Evolutionary conservation across 2,888 invertebrate species (phyloP), one percentile per base, ranked within the genome.

Genomic region (Cephalotes varians): DNA sequence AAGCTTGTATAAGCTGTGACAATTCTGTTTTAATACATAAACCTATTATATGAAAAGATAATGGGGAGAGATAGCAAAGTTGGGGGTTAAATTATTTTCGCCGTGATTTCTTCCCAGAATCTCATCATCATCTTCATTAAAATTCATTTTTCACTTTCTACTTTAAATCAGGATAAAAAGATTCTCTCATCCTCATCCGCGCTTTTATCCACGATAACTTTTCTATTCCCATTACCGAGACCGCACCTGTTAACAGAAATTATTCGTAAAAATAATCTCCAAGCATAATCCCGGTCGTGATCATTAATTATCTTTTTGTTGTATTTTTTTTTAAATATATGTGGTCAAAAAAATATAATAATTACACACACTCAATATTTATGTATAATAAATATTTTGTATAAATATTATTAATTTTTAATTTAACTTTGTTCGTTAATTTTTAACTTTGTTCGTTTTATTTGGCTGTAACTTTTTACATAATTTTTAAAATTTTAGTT

Each of bases 91-190:
- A 65, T 76, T 76, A 47, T 28, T 76, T 65, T 40, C n/a, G 34
- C 51, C 34, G 51, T 40, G 31, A 67, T 76, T 54, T 67, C 76
- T 40, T 51, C 28, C 15, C 40, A 10, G 28, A 76, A 67, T 67
- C 67, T 67, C 40, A 76, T 51, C 25, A 37, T 37, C 49, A 28
- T 40, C 76, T 67, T 76, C 40, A 76, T 76, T 76, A 76, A 76
- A 76, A 76, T 76, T 67, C 54, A 76, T 76, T 76, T 76, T 76
- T 76, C 21, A 54, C 67, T 40, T 76, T 67, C 28, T 47, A 76
- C 28, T 67, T 76, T 67, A 76, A 76, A 76, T 65, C 51, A 15
- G 40, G 28, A 67, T 76, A 67, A 67, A 76, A 76, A 76, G 65
- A 51, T 76, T 65, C 18, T 34, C 49, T n/a, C 67, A 60, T 25